A percentile compares a stretch with the other conserved stretches of the same genome.
Conservation (phyloP, 1,140 invertebrate species). For the Drosophila ficusphila region DNA sequence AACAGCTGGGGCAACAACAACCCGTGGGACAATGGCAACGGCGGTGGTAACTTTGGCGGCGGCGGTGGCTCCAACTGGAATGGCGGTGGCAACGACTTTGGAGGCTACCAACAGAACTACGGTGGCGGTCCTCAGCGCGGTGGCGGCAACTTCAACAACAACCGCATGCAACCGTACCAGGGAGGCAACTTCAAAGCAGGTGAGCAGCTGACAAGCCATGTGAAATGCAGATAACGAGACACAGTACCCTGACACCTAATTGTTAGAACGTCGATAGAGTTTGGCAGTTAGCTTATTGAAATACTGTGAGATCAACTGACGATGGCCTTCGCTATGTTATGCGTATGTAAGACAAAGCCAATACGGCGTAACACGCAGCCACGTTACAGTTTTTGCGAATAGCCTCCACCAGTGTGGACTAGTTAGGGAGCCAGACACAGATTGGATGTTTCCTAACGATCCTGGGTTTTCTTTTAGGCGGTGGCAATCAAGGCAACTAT, state of each 20-base stretch:
- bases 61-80: conserved; percentile 70
- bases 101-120: conserved; percentile 90
- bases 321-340: conserved; percentile 36
- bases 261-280: conserved; percentile 44
- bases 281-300: conserved; percentile 39
- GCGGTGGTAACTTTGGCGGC: conserved; percentile 64
- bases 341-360: conserved; percentile 18
- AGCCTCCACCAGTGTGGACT: conserved; percentile 5
- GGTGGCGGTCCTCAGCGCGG: conserved; percentile 88
- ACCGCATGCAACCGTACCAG: conserved; percentile 86
- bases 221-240: background rate
- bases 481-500: conserved; percentile 86
- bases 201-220: conserved; percentile 32
- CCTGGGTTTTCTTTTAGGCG: conserved; percentile 63
- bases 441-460: conserved; percentile 40
- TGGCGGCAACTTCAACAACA: conserved; percentile 86
- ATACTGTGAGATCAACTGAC: conserved; percentile 85
- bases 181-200: conserved; percentile 76
- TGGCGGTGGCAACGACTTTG: conserved; percentile 87
- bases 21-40: conserved; percentile 85
- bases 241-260: conserved; percentile 43
- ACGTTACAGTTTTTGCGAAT: conserved; percentile 22
- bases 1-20: conserved; percentile 83
- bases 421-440: conserved; percentile 12
- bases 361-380: conserved; percentile 28